These are phyloP conservation scores for Troides aeacus DNA, from an alignment of 2,888 invertebrate species.

Conservation along the genomic window DNA sequence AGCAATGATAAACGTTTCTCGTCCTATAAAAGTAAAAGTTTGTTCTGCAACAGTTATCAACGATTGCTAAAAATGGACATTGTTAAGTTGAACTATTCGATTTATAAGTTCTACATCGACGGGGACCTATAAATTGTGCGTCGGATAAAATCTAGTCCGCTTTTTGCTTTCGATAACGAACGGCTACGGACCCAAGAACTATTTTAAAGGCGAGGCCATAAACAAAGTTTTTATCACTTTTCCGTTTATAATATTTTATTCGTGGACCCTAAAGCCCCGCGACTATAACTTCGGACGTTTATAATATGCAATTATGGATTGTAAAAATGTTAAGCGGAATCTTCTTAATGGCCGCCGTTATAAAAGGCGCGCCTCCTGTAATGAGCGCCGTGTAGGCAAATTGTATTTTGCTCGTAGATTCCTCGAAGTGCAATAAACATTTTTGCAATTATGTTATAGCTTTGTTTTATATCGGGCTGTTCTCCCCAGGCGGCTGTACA, in stretches of 20 bases:
- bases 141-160: slow-evolving; percentile 2
- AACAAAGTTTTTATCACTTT: slow-evolving; percentile 38
- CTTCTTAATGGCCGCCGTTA: slow-evolving; percentile 59
- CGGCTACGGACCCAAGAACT: slow-evolving; percentile 10
- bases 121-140: not conserved
- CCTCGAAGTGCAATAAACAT: slow-evolving; percentile 58
- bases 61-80: not conserved
- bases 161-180: not conserved
- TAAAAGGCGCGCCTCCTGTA: slow-evolving; percentile 53
- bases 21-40: too few relatives aligned
- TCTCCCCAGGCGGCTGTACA: slow-evolving; percentile 30
- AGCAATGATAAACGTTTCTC: too few relatives aligned
- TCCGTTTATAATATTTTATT: slow-evolving; percentile 45
- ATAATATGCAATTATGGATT: slow-evolving; percentile 77
- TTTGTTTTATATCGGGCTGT: slow-evolving; percentile 37
- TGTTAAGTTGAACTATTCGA: not conserved
- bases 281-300: slow-evolving; percentile 54
- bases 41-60: not conserved
- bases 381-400: slow-evolving; percentile 62
- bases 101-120: not conserved
- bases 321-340: slow-evolving; percentile 76
- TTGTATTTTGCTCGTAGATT: slow-evolving; percentile 58
- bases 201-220: slow-evolving; percentile 28
- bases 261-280: slow-evolving; percentile 31
- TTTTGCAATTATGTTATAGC: slow-evolving; percentile 57